Conservation (phyloP, 1,140 invertebrate species). For the Drosophila eugracilis region DNA sequence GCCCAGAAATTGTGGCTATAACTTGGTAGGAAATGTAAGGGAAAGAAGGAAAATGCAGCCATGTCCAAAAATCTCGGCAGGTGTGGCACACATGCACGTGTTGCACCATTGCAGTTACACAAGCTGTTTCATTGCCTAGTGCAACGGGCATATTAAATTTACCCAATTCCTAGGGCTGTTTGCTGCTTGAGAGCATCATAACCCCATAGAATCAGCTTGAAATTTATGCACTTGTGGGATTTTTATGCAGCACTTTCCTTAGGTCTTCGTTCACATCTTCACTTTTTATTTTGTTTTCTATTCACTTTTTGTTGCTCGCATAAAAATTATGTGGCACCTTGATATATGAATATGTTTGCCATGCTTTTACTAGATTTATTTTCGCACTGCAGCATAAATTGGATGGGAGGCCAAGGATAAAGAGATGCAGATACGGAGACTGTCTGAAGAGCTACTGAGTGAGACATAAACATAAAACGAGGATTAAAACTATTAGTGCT, state of each 20-base stretch:
- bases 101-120: slow-evolving; percentile 36
- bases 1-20: slow-evolving; percentile 39
- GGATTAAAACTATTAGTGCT: not conserved
- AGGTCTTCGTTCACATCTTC: slow-evolving; percentile 1
- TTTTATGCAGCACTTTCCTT: slow-evolving; percentile 42
- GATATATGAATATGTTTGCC: slow-evolving; percentile 74
- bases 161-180: slow-evolving; percentile 10
- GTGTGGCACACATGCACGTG: slow-evolving; percentile 51
- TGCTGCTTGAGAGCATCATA: slow-evolving; percentile 47
- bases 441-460: not conserved
- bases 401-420: not conserved
- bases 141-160: slow-evolving; percentile 53
- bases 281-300: slow-evolving; percentile 13
- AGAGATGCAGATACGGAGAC: not conserved
- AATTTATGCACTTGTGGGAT: slow-evolving; percentile 78
- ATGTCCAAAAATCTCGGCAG: slow-evolving; percentile 72
- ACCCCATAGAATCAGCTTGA: slow-evolving; percentile 49
- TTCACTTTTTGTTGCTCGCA: slow-evolving; percentile 19
- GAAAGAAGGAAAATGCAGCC: slow-evolving; percentile 15
- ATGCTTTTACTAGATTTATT: slow-evolving; percentile 68
- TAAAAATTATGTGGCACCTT: slow-evolving; percentile 45
- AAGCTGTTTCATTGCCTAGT: slow-evolving; percentile 44
- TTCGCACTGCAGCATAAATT: slow-evolving; percentile 13
- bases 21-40: slow-evolving; percentile 29
- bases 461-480: not conserved